Percentiles rank a stretch among this genome's conserved stretches.
Evolutionary conservation across 2,888 invertebrate species (phyloP).

Genomic region (Ametastegia equiseti): DNA sequence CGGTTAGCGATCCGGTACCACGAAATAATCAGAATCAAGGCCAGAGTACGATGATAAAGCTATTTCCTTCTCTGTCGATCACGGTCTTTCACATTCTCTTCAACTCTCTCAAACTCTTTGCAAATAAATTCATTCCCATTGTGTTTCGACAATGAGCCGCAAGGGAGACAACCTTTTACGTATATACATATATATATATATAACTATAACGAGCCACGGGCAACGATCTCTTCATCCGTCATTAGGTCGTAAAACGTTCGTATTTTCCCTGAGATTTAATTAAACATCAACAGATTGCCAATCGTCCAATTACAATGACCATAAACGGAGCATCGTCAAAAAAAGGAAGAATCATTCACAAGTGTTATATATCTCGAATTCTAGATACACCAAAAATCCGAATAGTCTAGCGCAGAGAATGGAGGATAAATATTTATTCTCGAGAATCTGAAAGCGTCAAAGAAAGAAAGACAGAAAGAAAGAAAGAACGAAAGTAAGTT

Average conservation of each 20-base stretch:
- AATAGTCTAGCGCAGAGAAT: neutral
- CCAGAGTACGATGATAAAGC: conserved; percentile 48
- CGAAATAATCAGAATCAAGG: conserved; percentile 70
- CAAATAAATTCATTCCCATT: neutral
- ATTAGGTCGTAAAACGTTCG: neutral
- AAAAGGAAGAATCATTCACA: neutral
- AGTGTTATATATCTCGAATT: too few species aligned
- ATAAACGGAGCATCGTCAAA: neutral
- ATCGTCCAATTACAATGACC: neutral
- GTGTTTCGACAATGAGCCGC: neutral
- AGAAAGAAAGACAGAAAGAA: too few species aligned
- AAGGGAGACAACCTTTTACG: neutral
- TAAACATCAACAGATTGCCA: neutral
- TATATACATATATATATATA: too few species aligned
- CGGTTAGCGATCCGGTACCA: conserved; percentile 55
- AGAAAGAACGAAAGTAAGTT: too few species aligned
- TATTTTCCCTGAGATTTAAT: neutral
- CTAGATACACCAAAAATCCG: neutral
- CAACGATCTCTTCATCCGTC: neutral
- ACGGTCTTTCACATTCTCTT: neutral
- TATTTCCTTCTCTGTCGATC: neutral
- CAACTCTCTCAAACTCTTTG: neutral
- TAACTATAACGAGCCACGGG: neutral
- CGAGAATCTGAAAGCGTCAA: conserved; percentile 29
- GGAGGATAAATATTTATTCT: conserved; percentile 36